phyloP scores from a whole-genome alignment of 1,140 invertebrate species.

The Drosophila suzukii region DNA sequence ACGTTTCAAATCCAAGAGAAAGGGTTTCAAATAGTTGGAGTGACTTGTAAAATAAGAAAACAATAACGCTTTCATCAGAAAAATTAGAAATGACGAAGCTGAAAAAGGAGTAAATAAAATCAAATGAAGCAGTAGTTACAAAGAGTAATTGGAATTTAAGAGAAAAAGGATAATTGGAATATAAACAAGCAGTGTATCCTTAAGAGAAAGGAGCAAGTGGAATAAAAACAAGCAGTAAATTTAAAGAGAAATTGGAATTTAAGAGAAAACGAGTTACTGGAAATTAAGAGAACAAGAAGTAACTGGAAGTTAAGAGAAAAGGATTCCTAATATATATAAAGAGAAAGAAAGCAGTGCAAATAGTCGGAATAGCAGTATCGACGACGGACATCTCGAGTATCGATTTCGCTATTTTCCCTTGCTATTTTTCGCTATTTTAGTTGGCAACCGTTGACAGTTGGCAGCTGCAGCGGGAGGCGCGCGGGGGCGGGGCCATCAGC shows the following conservation, averaged over 20 bases:
- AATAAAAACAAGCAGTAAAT: background rate
- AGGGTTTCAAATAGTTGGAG: background rate
- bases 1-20: background rate
- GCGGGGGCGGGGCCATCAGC: constrained; percentile 39
- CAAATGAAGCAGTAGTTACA: background rate
- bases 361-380: constrained; percentile 39
- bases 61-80: no score
- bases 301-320: constrained; percentile 1
- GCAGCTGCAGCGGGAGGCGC: constrained; percentile 17
- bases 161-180: background rate
- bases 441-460: constrained; percentile 36
- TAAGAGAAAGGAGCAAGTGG: background rate
- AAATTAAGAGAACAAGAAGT: background rate
- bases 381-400: constrained; percentile 33
- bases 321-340: constrained; percentile 4
- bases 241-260: background rate
- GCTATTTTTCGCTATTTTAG: constrained; percentile 5
- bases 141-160: background rate
- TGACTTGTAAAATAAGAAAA: no score
- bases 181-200: background rate
- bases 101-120: background rate
- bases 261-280: background rate
- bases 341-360: constrained; percentile 3
- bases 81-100: no score
- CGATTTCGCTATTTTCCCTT: constrained; percentile 15